Percentiles rank a stretch among this genome's conserved stretches.
These are phyloP conservation scores for Micrasema longulum DNA, from an alignment of 1,140 invertebrate genomes.

Conservation along the genomic window DNA sequence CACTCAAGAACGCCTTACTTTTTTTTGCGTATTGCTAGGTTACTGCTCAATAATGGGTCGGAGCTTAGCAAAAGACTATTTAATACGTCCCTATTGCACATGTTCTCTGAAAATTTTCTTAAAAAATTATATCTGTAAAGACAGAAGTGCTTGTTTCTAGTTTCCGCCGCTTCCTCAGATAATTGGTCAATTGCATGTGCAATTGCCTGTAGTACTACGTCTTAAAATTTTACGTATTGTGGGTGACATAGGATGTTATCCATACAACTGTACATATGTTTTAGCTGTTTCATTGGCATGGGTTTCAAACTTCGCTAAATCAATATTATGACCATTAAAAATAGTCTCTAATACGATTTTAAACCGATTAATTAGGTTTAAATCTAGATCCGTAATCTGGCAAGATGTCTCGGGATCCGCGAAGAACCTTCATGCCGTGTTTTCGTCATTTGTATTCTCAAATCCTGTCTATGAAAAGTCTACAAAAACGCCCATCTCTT, in stretches of 20 bases:
- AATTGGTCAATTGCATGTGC: slow-evolving; percentile 48
- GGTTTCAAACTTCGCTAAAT: slow-evolving; percentile 53
- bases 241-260: slow-evolving; percentile 57
- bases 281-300: slow-evolving; percentile 48
- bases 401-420: slow-evolving; percentile 41
- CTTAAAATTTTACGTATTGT: slow-evolving; percentile 59
- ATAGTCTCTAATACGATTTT: slow-evolving; percentile 31
- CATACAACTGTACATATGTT: slow-evolving; percentile 56
- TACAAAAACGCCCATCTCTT: slow-evolving; percentile 42
- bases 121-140: slow-evolving; percentile 55
- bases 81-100: slow-evolving; percentile 25
- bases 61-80: no score
- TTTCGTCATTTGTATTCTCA: no score
- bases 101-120: no score
- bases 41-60: no score
- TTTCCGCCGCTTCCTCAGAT: slow-evolving; percentile 52
- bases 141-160: slow-evolving; percentile 56
- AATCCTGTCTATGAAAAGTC: background rate
- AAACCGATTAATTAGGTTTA: slow-evolving; percentile 47
- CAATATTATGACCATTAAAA: slow-evolving; percentile 52
- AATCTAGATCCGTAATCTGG: slow-evolving; percentile 48
- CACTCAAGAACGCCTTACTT: no score
- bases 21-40: no score
- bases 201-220: slow-evolving; percentile 57
- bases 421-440: slow-evolving; percentile 2